A percentile compares a stretch with the other conserved stretches of the same genome.
These are phyloP conservation scores for Drosophila hamatofila DNA, from an alignment of 2,888 invertebrate species.

Conservation along the genomic window DNA sequence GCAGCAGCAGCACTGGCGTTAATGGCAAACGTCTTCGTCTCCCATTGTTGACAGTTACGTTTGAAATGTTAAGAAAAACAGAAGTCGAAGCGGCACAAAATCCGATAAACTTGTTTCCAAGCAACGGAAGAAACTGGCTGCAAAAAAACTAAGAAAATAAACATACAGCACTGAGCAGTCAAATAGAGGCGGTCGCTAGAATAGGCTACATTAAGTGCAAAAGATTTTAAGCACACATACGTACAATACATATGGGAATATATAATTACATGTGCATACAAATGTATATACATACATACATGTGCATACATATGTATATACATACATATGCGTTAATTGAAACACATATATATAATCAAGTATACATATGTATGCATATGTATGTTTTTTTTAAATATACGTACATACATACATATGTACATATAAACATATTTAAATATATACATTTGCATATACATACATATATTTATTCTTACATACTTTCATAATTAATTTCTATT, in stretches of 20 bases:
- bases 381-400: background rate
- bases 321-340: background rate
- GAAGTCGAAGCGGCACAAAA: slow-evolving; percentile 60
- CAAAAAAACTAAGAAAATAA: slow-evolving; percentile 13
- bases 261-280: background rate
- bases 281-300: too few relatives aligned
- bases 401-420: background rate
- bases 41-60: slow-evolving; percentile 78
- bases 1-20: slow-evolving; percentile 27
- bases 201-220: background rate
- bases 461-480: background rate
- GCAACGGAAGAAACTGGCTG: slow-evolving; percentile 66
- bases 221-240: too few relatives aligned
- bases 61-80: slow-evolving; percentile 68
- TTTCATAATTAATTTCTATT: background rate
- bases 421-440: background rate
- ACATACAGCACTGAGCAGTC: slow-evolving; percentile 27
- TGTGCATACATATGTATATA: background rate
- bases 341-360: too few relatives aligned
- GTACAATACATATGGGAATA: too few relatives aligned
- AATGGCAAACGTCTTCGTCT: slow-evolving; percentile 44
- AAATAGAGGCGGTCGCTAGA: slow-evolving; percentile 28
- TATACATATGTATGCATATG: too few relatives aligned
- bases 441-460: background rate
- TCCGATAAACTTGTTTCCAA: slow-evolving; percentile 65